Evolutionary conservation across 2,797 vertebrate genomes (phyloP).

Genomic region (Ibycter americanus): DNA sequence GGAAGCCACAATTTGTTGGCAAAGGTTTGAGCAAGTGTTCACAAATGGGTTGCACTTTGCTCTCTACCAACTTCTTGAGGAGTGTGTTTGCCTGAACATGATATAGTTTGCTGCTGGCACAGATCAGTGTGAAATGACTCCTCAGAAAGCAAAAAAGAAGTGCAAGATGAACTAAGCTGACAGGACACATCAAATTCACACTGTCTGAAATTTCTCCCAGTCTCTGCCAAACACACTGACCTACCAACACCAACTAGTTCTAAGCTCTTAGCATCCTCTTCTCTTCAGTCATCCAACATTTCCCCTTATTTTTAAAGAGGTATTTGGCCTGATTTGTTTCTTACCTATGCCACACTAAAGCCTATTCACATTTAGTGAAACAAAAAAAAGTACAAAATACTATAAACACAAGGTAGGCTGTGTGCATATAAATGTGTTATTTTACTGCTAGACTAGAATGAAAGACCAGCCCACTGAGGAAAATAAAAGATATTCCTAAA

Average conservation of each 20-base stretch:
- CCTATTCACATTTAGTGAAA: not conserved
- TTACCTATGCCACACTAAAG: not conserved
- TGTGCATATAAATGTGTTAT: not conserved
- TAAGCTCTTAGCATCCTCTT: not conserved
- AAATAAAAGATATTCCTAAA: slow-evolving; percentile 6
- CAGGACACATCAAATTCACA: not conserved
- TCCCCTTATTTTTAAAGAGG: not conserved
- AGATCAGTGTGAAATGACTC: not conserved
- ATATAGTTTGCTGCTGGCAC: not conserved
- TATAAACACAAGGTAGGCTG: not conserved
- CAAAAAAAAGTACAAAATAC: not conserved
- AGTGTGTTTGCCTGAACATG: not conserved
- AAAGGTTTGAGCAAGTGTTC: not conserved
- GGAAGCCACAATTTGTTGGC: not conserved
- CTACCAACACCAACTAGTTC: not conserved
- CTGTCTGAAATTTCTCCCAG: not conserved
- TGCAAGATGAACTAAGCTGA: not conserved
- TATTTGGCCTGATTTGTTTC: not conserved
- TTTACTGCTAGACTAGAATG: not conserved
- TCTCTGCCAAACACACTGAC: not conserved
- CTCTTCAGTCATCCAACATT: not conserved
- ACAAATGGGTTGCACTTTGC: not conserved
- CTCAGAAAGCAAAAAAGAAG: not conserved
- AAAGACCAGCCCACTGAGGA: not conserved
- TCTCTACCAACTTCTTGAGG: not conserved